phyloP scores from a whole-genome alignment of 2,888 invertebrate genomes.

The Ferrisia virgata region DNA sequence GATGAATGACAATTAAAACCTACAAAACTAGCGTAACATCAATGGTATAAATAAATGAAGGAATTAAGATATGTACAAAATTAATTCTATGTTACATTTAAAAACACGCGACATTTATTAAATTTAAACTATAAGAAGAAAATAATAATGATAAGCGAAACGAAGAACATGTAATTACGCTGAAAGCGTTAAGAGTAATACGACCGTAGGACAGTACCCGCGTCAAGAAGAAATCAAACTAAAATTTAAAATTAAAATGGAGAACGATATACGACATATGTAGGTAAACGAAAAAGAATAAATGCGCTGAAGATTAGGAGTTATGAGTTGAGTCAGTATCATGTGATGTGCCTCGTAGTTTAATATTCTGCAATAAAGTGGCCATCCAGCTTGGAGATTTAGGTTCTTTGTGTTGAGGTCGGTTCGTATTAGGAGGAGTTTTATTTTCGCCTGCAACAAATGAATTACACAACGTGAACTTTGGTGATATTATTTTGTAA shows the following conservation, averaged over 20 bases:
- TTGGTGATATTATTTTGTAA: too few species aligned
- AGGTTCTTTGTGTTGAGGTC: constrained; percentile 37
- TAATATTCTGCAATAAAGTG: constrained; percentile 40
- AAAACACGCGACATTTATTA: neutral
- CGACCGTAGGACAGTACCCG: neutral
- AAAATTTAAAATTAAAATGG: too few species aligned
- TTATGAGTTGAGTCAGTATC: constrained; percentile 7
- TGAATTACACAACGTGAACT: neutral
- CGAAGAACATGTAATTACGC: neutral
- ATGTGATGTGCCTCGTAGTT: constrained; percentile 33
- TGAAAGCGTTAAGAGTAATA: neutral
- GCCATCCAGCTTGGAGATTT: constrained; percentile 44
- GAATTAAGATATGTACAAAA: neutral
- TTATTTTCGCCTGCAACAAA: neutral
- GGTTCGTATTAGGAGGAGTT: neutral
- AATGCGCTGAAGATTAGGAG: constrained; percentile 15
- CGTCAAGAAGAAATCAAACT: neutral
- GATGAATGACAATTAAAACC: neutral
- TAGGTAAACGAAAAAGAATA: neutral
- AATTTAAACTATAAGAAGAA: constrained; percentile 27
- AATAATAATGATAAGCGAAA: neutral
- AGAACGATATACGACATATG: too few species aligned
- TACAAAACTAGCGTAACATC: constrained; percentile 23
- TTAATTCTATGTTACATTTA: neutral
- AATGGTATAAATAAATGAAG: constrained; percentile 17